Conservation (phyloP, 2,888 invertebrate genomes). For the Scaeva pyrastri region DNA sequence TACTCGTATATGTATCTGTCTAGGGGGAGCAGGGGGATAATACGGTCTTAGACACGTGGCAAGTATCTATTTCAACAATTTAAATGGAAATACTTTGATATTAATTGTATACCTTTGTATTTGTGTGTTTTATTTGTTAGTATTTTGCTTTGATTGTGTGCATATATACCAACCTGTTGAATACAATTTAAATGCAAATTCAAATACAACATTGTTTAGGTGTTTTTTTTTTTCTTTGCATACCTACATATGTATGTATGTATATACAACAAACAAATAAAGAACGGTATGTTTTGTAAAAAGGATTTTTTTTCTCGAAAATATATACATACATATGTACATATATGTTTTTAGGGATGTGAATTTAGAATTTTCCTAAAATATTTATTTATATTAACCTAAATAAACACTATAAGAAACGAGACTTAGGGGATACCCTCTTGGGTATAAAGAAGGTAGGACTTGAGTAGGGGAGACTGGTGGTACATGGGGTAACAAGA, state of each 20-base stretch:
- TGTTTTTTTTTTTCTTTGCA: not conserved
- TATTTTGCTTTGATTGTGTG: slow-evolving; percentile 6
- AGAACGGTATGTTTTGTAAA: not conserved
- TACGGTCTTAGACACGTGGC: slow-evolving; percentile 8
- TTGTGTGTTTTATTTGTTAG: not conserved
- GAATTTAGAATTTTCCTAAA: slow-evolving; percentile 9
- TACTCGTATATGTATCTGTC: too few species aligned
- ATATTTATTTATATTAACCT: slow-evolving; percentile 26
- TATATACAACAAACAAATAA: not conserved
- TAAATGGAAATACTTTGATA: slow-evolving; percentile 23
- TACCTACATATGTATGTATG: too few species aligned
- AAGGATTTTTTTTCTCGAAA: not conserved
- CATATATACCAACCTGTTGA: slow-evolving; percentile 26
- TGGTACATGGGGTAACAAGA: too few species aligned
- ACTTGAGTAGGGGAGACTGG: not conserved
- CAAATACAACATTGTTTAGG: not conserved
- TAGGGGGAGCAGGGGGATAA: not conserved
- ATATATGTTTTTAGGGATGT: not conserved
- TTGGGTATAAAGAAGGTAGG: not conserved
- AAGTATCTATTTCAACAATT: slow-evolving; percentile 33
- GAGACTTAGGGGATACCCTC: not conserved
- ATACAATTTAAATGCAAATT: slow-evolving; percentile 35
- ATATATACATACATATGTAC: too few species aligned
- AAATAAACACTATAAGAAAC: slow-evolving; percentile 20
- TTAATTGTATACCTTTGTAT: slow-evolving; percentile 18